Evolutionary conservation across 1,140 invertebrate genomes (phyloP), one percentile per base, ranked within the genome.

Genomic region (Philaenus spumarius): DNA sequence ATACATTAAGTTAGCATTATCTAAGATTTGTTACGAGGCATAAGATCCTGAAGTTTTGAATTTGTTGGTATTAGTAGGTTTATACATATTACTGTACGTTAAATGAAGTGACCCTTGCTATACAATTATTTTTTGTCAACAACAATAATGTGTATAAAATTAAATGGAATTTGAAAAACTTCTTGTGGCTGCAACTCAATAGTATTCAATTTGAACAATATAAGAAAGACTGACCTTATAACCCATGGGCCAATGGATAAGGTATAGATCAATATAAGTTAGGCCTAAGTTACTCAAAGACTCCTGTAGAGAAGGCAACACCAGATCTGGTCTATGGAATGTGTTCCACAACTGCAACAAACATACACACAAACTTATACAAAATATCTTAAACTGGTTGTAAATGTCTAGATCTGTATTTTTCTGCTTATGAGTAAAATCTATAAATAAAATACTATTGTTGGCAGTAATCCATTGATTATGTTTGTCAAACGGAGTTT

Each of bases 211-310:
- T n/a, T n/a, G n/a, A n/a, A n/a, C n/a, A n/a, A n/a, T n/a, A n/a
- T n/a, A n/a, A n/a, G n/a, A n/a, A n/a, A n/a, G 39, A 42, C 22
- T 60, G 23, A 67, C 71, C 65, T 81, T 73, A 58, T 75, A 85
- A 2, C 74, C 80, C 64, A 87, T 75, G 5, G 88, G 89, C 84
- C 85, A 91, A 69, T 92, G 89, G 37, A 92, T 84, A 12, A 91
- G 73, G 68, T 83, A 89, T 0, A 91, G 71, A 72, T 92, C 89
- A 6, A 92, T 51, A 66, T 90, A 90, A 7, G 85, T 79, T 0
- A 90, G 67, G 4, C 78, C 78, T 14, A 91, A 75, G 67, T 85
- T 76, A 1, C 75, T 69, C 5, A 92, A 62, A 0, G 84, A 82
- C 58, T 76, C 74, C 60, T 78, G 78, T 9, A 84, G 66, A 20